These are phyloP conservation scores for Scaptodrosophila lebanonensis DNA, from an alignment of 1,140 invertebrate species.

Conservation along the genomic window DNA sequence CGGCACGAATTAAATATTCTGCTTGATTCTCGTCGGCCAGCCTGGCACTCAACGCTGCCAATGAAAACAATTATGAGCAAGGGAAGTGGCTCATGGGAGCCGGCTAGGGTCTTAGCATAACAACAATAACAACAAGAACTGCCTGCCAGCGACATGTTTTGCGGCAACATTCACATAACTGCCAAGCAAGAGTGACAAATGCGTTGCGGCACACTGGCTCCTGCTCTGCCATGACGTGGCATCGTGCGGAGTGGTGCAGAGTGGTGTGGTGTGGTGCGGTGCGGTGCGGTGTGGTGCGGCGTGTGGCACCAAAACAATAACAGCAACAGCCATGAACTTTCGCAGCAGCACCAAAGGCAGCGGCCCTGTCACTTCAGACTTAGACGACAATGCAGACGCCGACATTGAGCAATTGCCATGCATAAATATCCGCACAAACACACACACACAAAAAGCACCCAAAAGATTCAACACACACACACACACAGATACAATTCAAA, in stretches of 20 bases:
- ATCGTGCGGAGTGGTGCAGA: too few relatives aligned
- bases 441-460: constrained; percentile 5
- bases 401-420: constrained; percentile 66
- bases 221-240: too few relatives aligned
- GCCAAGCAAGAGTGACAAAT: constrained; percentile 48
- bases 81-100: not conserved
- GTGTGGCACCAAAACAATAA: too few relatives aligned
- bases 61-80: constrained; percentile 43
- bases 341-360: too few relatives aligned
- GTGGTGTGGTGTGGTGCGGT: too few relatives aligned
- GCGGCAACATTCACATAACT: constrained; percentile 42
- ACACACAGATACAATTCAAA: not conserved
- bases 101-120: constrained; percentile 3
- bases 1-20: constrained; percentile 44
- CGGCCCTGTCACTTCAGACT: constrained; percentile 21
- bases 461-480: not conserved
- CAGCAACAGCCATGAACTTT: too few relatives aligned
- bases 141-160: too few relatives aligned
- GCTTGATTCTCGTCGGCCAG: constrained; percentile 4
- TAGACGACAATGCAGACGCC: constrained; percentile 30
- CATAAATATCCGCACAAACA: constrained; percentile 56
- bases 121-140: constrained; percentile 11
- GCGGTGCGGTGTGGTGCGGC: too few relatives aligned
- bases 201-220: constrained; percentile 26
- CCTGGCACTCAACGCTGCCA: not conserved